Percentiles rank a stretch among this genome's conserved stretches.
Evolutionary conservation across 2,113 vertebrate genomes (phyloP).

Genomic region (Microcebus ravelobensis): DNA sequence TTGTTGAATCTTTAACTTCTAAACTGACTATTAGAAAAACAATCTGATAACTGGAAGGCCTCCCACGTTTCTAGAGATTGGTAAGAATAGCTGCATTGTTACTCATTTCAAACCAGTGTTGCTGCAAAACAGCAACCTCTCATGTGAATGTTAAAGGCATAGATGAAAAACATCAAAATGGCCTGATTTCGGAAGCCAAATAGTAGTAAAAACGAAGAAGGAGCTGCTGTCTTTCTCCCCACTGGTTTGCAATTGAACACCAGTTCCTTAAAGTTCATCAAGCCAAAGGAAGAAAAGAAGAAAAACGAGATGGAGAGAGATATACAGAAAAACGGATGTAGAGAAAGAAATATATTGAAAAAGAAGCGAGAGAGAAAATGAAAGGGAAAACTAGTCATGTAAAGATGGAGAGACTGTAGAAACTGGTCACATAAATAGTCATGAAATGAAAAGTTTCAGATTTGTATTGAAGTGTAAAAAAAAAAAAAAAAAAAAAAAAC

Average conservation of each 20-base stretch:
- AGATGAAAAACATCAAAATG: slow-evolving; percentile 69
- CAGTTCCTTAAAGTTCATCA: slow-evolving; percentile 73
- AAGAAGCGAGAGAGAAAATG: slow-evolving; percentile 86
- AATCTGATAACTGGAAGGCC: slow-evolving; percentile 35
- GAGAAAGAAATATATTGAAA: slow-evolving; percentile 81
- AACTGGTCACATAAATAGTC: slow-evolving; percentile 96
- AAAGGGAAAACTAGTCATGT: slow-evolving; percentile 89
- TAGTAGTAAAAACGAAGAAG: slow-evolving; percentile 72
- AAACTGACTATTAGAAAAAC: slow-evolving; percentile 49
- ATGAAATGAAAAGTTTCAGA: slow-evolving; percentile 99
- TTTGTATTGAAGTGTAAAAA: slow-evolving; percentile 97
- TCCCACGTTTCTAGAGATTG: slow-evolving; percentile 62
- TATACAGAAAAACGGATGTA: not conserved
- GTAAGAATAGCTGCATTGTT: slow-evolving; percentile 66
- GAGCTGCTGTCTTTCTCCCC: slow-evolving; percentile 50
- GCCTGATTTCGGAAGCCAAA: slow-evolving; percentile 74
- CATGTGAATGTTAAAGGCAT: slow-evolving; percentile 60
- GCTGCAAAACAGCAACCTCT: slow-evolving; percentile 43
- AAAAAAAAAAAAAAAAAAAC: slow-evolving; percentile 85
- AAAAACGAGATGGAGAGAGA: not conserved
- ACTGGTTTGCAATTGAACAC: slow-evolving; percentile 45
- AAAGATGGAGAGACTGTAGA: slow-evolving; percentile 88
- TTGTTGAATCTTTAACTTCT: slow-evolving; percentile 58
- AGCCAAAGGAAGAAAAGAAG: not conserved
- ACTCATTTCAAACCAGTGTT: slow-evolving; percentile 53